Conservation (phyloP, 1,140 invertebrate genomes). For the Brachionus rubens region DNA sequence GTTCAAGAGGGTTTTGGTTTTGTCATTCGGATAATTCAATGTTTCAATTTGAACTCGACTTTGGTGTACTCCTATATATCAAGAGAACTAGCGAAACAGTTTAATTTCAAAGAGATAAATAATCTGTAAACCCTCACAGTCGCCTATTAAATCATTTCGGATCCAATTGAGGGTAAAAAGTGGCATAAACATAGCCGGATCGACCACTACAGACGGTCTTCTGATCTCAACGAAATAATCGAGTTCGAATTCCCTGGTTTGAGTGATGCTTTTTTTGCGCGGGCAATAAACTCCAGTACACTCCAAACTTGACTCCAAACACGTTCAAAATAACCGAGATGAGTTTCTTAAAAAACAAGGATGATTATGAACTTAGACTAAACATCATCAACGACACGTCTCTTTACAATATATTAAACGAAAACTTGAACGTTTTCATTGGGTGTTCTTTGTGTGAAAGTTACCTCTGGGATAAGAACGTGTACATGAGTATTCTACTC, state of each 20-base stretch:
- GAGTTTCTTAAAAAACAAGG: background rate
- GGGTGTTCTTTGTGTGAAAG: too few relatives aligned
- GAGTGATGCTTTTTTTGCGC: constrained; percentile 21
- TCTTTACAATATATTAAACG: too few relatives aligned
- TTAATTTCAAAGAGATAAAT: constrained; percentile 51
- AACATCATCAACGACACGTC: background rate
- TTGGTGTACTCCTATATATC: constrained; percentile 53
- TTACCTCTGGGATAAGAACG: background rate
- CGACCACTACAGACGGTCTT: too few relatives aligned
- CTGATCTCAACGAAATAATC: background rate
- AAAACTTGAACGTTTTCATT: too few relatives aligned
- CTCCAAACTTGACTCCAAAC: background rate
- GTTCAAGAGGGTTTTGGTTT: constrained; percentile 53
- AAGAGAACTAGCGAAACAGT: constrained; percentile 53
- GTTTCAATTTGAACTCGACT: constrained; percentile 53
- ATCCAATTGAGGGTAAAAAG: background rate
- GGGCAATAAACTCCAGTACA: background rate
- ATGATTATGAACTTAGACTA: background rate
- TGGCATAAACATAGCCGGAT: background rate
- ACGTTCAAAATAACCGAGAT: background rate
- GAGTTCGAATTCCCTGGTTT: background rate
- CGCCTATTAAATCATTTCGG: background rate
- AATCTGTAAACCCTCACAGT: constrained; percentile 49
- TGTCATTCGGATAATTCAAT: constrained; percentile 55
- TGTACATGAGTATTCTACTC: background rate